Evolutionary conservation across 2,888 invertebrate species (phyloP).

Genomic region (Harpagoxenus sublaevis): DNA sequence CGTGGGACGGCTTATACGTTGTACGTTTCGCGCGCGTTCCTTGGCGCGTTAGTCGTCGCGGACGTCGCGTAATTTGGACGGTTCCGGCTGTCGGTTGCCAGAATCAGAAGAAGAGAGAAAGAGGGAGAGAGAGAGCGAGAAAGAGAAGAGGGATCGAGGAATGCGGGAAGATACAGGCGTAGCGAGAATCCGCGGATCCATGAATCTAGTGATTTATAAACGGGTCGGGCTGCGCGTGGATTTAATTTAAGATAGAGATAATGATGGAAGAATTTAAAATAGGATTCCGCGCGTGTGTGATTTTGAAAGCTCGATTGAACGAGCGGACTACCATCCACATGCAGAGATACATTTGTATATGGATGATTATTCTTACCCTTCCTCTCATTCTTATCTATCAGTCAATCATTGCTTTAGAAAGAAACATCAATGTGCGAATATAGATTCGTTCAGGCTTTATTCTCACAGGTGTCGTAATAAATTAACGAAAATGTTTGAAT

Average conservation of each 20-base stretch:
- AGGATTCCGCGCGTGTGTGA: background rate
- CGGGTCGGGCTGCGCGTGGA: background rate
- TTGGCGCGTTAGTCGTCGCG: background rate
- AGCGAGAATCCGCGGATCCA: background rate
- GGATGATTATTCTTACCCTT: background rate
- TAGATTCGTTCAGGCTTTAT: background rate
- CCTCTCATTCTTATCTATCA: background rate
- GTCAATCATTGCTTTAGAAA: background rate
- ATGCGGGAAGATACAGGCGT: background rate
- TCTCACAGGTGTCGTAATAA: background rate
- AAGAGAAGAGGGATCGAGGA: background rate
- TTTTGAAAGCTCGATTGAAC: background rate
- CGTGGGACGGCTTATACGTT: conserved; percentile 2
- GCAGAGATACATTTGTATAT: background rate
- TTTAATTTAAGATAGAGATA: background rate
- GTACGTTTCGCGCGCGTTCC: conserved; percentile 4
- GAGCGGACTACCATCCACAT: background rate
- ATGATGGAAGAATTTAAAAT: conserved; percentile 3
- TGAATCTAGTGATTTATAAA: conserved; percentile 36
- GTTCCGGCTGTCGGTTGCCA: conserved; percentile 9
- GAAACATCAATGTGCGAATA: background rate
- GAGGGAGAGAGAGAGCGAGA: conserved; percentile 13
- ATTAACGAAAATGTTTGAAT: background rate
- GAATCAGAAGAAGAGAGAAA: conserved; percentile 3
- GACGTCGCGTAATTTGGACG: conserved; percentile 28